Evolutionary conservation across 2,797 vertebrate genomes (phyloP).

Genomic region (Siniperca scherzeri): DNA sequence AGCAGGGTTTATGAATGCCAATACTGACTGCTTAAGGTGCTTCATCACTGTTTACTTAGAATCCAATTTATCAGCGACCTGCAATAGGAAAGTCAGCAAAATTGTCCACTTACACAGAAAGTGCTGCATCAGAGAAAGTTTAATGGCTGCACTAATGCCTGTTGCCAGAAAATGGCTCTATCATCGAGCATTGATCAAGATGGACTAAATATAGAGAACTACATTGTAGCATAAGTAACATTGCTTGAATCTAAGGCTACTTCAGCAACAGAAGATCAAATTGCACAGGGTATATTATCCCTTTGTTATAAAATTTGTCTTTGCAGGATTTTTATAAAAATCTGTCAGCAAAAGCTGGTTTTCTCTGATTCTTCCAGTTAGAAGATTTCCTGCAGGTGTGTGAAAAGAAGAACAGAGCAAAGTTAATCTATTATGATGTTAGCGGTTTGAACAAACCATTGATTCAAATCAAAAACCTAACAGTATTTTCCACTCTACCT

Average conservation of each 20-base stretch:
- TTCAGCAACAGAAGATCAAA: slow-evolving; percentile 14
- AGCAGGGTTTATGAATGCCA: slow-evolving; percentile 72
- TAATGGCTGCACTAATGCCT: slow-evolving; percentile 68
- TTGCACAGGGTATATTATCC: neutral
- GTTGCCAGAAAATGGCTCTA: slow-evolving; percentile 62
- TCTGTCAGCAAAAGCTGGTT: slow-evolving; percentile 9
- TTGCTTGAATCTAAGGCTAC: slow-evolving; percentile 25
- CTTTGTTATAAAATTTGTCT: slow-evolving; percentile 3
- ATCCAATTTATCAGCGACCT: slow-evolving; percentile 79
- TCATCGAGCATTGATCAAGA: slow-evolving; percentile 68
- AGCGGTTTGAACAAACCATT: slow-evolving; percentile 43
- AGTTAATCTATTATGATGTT: slow-evolving; percentile 58
- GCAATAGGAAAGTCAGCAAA: slow-evolving; percentile 74
- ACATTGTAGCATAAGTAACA: slow-evolving; percentile 30
- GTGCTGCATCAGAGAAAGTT: slow-evolving; percentile 80
- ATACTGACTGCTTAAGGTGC: slow-evolving; percentile 69
- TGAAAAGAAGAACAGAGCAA: slow-evolving; percentile 25
- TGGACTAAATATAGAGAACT: slow-evolving; percentile 63
- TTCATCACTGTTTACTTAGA: slow-evolving; percentile 82
- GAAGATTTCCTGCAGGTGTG: slow-evolving; percentile 50
- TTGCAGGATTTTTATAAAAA: slow-evolving; percentile 23
- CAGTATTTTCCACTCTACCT: slow-evolving; percentile 42
- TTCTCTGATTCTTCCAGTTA: slow-evolving; percentile 44
- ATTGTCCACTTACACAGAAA: slow-evolving; percentile 72
- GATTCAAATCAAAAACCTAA: slow-evolving; percentile 60